Conservation (phyloP, 2,113 vertebrate genomes). For the Herpailurus yagouaroundi region DNA sequence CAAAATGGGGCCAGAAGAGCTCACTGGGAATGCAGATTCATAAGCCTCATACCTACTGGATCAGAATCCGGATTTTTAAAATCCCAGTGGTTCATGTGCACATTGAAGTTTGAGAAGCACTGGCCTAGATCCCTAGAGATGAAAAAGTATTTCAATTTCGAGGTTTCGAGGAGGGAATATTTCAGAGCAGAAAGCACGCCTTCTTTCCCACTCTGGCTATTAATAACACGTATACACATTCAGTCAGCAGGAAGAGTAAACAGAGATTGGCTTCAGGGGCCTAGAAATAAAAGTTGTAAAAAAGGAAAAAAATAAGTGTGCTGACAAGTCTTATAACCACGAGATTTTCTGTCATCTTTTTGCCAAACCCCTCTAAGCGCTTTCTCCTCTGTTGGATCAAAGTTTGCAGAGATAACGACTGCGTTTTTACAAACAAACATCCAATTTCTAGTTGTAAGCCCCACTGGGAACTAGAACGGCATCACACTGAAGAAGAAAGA, state of each 20-base stretch:
- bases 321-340: not conserved
- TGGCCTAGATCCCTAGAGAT: not conserved
- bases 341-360: not conserved
- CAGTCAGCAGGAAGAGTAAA: not conserved
- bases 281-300: not conserved
- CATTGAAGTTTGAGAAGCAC: not conserved
- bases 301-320: not conserved
- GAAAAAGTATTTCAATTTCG: not conserved
- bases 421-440: not conserved
- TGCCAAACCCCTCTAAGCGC: not conserved
- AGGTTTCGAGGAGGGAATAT: not conserved
- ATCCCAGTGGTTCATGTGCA: not conserved
- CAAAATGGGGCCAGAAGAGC: not conserved
- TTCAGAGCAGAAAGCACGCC: not conserved
- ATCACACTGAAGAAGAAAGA: not conserved
- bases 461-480: not conserved
- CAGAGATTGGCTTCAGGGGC: not conserved
- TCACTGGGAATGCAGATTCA: not conserved
- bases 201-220: not conserved
- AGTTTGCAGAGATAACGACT: slow-evolving; percentile 15
- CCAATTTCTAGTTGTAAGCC: not conserved
- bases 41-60: not conserved
- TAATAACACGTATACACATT: not conserved
- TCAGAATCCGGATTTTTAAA: not conserved
- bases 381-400: slow-evolving; percentile 9